A percentile compares a stretch with the other conserved stretches of the same genome.
Evolutionary conservation across 2,888 invertebrate genomes (phyloP).

Genomic region (Cylloceria caligata): DNA sequence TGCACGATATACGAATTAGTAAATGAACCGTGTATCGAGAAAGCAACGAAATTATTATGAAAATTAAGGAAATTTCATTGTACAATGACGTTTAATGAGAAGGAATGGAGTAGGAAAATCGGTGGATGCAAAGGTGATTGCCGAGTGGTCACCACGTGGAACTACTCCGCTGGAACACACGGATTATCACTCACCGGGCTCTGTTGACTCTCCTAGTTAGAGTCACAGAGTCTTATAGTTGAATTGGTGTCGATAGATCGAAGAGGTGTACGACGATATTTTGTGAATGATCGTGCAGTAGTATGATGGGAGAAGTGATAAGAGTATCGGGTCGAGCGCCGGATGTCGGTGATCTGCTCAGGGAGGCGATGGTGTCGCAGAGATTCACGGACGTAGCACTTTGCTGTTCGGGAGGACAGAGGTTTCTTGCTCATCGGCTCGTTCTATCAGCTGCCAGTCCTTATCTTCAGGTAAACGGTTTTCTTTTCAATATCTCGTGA

Average conservation of each 20-base stretch:
- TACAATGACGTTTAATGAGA: slow-evolving; percentile 20
- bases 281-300: slow-evolving; percentile 50
- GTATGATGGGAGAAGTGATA: slow-evolving; percentile 80
- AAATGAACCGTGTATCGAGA: background rate
- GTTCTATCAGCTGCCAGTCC: slow-evolving; percentile 90
- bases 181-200: slow-evolving; percentile 31
- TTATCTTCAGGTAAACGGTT: slow-evolving; percentile 87
- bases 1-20: background rate
- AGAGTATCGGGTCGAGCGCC: slow-evolving; percentile 77
- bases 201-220: slow-evolving; percentile 27
- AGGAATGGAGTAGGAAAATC: background rate
- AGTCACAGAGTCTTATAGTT: background rate
- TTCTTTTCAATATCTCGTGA: background rate
- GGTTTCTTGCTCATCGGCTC: slow-evolving; percentile 88
- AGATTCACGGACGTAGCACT: slow-evolving; percentile 88
- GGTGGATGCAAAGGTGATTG: background rate
- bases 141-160: slow-evolving; percentile 40
- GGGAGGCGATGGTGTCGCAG: slow-evolving; percentile 86
- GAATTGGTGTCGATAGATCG: background rate
- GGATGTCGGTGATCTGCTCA: slow-evolving; percentile 78
- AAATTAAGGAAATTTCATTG: background rate
- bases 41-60: background rate
- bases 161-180: slow-evolving; percentile 39
- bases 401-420: slow-evolving; percentile 87
- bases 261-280: slow-evolving; percentile 15